These are phyloP conservation scores for Petromus typicus DNA, from an alignment of 2,113 vertebrate species.

Conservation along the genomic window DNA sequence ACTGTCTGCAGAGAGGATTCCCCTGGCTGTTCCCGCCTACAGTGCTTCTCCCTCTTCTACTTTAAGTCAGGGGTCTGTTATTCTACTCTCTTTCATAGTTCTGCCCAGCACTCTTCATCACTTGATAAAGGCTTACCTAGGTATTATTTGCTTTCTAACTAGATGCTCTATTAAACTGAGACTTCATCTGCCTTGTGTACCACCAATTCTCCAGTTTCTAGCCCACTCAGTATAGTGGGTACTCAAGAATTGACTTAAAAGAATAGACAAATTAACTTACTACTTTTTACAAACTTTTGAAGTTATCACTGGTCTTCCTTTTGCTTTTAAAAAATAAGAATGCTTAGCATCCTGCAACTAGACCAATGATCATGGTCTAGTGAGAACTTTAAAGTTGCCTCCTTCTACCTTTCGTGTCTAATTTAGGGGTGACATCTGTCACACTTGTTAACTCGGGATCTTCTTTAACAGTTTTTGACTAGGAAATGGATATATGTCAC, in stretches of 20 bases:
- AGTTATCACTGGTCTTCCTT: not conserved
- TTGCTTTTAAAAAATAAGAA: not conserved
- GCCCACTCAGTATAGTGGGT: not conserved
- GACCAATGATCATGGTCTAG: not conserved
- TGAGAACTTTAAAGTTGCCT: not conserved
- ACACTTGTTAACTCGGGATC: constrained; percentile 51
- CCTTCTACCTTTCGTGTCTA: not conserved
- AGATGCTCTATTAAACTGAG: not conserved
- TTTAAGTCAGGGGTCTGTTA: not conserved
- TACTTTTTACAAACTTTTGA: not conserved
- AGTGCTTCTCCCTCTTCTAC: not conserved
- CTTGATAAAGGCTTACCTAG: not conserved
- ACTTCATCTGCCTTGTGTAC: not conserved
- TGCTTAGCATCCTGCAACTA: not conserved
- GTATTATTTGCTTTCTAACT: not conserved
- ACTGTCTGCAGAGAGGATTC: not conserved
- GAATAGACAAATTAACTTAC: not conserved
- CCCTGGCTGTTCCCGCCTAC: not conserved
- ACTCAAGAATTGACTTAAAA: not conserved
- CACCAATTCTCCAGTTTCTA: not conserved
- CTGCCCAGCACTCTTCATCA: not conserved
- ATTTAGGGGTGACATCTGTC: not conserved
- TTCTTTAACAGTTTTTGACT: not conserved
- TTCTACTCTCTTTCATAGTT: not conserved
- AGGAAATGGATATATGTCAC: constrained; percentile 18